Base-by-base conservation (phyloP, 2,797 vertebrate genomes). In the Remorina albescens region DNA sequence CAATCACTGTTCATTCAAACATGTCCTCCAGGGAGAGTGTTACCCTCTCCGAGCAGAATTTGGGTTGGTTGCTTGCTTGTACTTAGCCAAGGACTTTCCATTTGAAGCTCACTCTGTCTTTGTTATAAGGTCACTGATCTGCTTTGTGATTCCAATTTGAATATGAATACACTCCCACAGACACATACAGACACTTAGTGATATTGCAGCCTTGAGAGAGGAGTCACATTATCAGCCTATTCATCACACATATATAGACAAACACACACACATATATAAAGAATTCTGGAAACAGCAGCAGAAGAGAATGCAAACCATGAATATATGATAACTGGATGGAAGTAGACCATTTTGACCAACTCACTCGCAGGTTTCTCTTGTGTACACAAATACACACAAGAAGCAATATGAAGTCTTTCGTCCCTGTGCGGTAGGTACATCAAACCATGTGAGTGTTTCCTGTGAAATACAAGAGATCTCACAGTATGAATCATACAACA, bases 381-480 rank as follows among this genome's bases (percentile, higher is more conserved):
- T 32, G 36, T 58, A 13, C 21, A 13, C 60, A 46, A 50, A 18
- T 65, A 47, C 36, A 28, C 53, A 54, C 15, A 41, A 37, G 15
- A 53, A 15, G 41, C 66, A 34, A 16, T 56, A 36, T 69, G 56
- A 70, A 44, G 67, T 67, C 39, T 41, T 49, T 63, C 2, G 9
- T 41, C 47, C 61, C 34, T 1, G 62, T 65, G 64, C 15, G 23
- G 37, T 76, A 59, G 67, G 69, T 76, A 63, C 71, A 69, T 65
- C 2, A 18, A 13, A 60, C 66, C 78, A 76, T 26, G 49, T 77
- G 83, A 82, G 60, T 2, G 26, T 59, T 74, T 86, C 76, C 64
- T 87, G 63, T 86, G 86, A 91, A 91, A 89, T 82, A 49, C 67
- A 83, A 84, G 83, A 78, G 71, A 87, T 74, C 79, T 64, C 56